Base-by-base conservation (phyloP, 2,888 invertebrate species). In the Altica lythri region DNA sequence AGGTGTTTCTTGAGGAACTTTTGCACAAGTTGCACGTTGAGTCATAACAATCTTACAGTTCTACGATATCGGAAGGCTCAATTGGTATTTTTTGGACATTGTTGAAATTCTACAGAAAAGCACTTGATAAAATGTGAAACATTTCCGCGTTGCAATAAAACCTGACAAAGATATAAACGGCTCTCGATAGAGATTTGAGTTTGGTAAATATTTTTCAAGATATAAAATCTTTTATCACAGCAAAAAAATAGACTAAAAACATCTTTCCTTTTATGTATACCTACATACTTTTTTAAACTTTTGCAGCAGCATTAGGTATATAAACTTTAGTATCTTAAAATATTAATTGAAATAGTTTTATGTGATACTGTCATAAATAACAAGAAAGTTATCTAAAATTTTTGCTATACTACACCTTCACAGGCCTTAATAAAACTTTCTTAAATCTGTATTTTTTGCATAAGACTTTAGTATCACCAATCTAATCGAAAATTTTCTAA, bases 381-480 rank as follows among this genome's bases (percentile, higher is more conserved):
- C 61, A 67, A 64, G 63, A 65, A 58, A n/a, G n/a, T n/a, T 62
- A 57, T 58, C 54, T 59, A 55, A 56, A 55, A 55, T 55, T 60
- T 59, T 58, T 51, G 60, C 55, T 64, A 62, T 62, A 42, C 60
- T 60, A 65, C 60, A 63, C 61, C 57, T 53, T 56, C 53, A 54
- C 60, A 61, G 63, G 60, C 60, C 57, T 57, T 52, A 61, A 45
- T 38, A 22, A 58, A 56, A 61, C 54, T 55, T 52, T 64, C 63
- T 69, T 68, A 57, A 57, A 68, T 62, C 55, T 67, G 67, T 67
- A 22, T 40, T 32, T 32, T 40, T 40, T 66, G 76, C 77, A 77
- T 77, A 77, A 77, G 77, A 77, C 76, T 76, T 77, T 69, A 72
- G 70, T 77, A 76, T 76, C 76, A 76, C 76, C 75, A 74, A 71